A percentile compares a stretch with the other conserved stretches of the same genome.
Evolutionary conservation across 2,797 vertebrate species (phyloP).

Genomic region (Buphagus erythrorhynchus): DNA sequence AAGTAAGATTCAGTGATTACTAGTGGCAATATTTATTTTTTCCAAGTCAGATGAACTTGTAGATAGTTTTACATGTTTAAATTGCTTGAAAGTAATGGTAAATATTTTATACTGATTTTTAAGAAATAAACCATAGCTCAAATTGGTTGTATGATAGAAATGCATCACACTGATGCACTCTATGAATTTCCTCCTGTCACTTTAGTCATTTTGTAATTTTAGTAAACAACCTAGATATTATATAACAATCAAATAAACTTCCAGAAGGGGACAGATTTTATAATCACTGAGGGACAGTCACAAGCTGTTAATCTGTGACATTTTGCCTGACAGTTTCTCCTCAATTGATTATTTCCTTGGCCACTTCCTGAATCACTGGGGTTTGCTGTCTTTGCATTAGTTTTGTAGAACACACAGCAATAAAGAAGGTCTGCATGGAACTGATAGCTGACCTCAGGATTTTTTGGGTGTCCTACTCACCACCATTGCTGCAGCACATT

Average conservation of each 20-base stretch:
- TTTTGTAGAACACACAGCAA: background rate
- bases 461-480: background rate
- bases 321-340: background rate
- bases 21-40: background rate
- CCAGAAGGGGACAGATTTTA: background rate
- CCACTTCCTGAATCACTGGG: background rate
- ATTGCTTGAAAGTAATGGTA: background rate
- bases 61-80: background rate
- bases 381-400: background rate
- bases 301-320: accelerated
- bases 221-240: accelerated
- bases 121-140: background rate
- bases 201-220: background rate
- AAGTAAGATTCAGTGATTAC: background rate
- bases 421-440: background rate
- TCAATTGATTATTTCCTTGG: background rate
- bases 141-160: background rate
- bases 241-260: background rate
- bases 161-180: background rate
- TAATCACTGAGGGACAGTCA: background rate
- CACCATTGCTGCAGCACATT: accelerated
- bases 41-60: background rate
- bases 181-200: background rate
- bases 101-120: background rate
- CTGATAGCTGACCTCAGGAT: background rate